Evolutionary conservation across 2,888 invertebrate species (phyloP), one percentile per base, ranked within the genome.

Genomic region (Euclidia mi): DNA sequence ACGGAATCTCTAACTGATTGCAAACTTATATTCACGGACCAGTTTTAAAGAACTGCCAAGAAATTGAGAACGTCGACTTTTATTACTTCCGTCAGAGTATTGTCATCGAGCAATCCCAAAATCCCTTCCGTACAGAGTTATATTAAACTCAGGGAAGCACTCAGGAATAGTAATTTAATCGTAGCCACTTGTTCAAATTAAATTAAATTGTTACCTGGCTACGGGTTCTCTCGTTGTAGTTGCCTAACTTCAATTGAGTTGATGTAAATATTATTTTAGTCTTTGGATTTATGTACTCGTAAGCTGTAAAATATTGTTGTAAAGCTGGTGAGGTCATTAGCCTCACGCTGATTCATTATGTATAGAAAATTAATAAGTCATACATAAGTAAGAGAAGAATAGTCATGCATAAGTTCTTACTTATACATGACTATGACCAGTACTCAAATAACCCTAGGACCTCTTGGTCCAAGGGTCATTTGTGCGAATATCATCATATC

Each of bases 11-110:
- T 10, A 10, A 40, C 15, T 0, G 6, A 44, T 31, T 14, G 28
- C 2, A 0, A 35, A 11, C 11, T 15, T 14, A 6, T 2, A 20
- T 18, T 44, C 44, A 11, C 31, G 28, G 20, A 15, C 29, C n/a
- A 46, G 9, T 56, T 49, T 51, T 72, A 80, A 82, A 84, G 79
- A 82, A 82, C 71, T 74, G 78, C 78, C 79, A 75, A 82, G 80
- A 75, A 78, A 85, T 82, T 82, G 77, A 78, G 81, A 80, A 74
- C 82, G 63, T 49, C 71, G 61, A 69, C 58, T 78, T 88, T 88
- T 85, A 88, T 86, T 76, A 75, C 84, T 87, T 88, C 87, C 89
- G 79, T 12, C n/a, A 10, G 64, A 66, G 60, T 58, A 59, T 64
- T 68, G 60, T 67, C 67, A 66, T 72, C 48, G 47, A 59, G 44